Conservation (phyloP, 2,888 invertebrate genomes). For the Blastobasis lacticolella region DNA sequence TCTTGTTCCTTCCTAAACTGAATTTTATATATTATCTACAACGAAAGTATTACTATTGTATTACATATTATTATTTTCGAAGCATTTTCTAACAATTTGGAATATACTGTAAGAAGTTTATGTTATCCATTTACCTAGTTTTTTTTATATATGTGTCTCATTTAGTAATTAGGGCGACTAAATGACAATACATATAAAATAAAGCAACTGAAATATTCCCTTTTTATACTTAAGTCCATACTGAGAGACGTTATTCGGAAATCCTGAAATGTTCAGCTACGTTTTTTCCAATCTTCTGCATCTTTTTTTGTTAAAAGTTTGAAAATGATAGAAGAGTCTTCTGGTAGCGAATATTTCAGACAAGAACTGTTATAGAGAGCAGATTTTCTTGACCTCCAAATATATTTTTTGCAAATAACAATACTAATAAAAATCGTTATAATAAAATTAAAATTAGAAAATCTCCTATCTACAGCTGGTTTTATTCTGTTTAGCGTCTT, state of each 20-base stretch:
- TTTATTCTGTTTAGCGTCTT: neutral
- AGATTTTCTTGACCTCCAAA: slow-evolving; percentile 24
- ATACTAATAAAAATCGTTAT: neutral
- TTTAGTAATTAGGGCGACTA: slow-evolving; percentile 73
- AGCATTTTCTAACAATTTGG: slow-evolving; percentile 12
- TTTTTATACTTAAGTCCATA: slow-evolving; percentile 40
- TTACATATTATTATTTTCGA: slow-evolving; percentile 5
- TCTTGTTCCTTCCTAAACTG: slow-evolving; percentile 27
- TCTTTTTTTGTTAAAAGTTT: slow-evolving; percentile 44
- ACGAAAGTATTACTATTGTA: too few species aligned
- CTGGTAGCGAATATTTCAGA: slow-evolving; percentile 20
- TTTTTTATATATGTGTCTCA: slow-evolving; percentile 55
- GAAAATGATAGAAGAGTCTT: slow-evolving; percentile 31
- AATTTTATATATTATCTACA: slow-evolving; percentile 11
- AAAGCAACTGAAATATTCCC: slow-evolving; percentile 59
- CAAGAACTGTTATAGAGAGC: slow-evolving; percentile 14
- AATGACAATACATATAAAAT: slow-evolving; percentile 71
- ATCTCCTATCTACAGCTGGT: slow-evolving; percentile 16
- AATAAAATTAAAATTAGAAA: slow-evolving; percentile 19
- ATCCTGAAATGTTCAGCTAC: too few species aligned
- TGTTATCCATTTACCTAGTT: neutral
- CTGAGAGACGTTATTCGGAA: slow-evolving; percentile 28
- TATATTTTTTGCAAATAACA: slow-evolving; percentile 20
- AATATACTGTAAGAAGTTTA: neutral
- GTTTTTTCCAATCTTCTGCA: slow-evolving; percentile 26